These are phyloP conservation scores for Tridacna gigas DNA, from an alignment of 2,888 invertebrate species.

Conservation along the genomic window DNA sequence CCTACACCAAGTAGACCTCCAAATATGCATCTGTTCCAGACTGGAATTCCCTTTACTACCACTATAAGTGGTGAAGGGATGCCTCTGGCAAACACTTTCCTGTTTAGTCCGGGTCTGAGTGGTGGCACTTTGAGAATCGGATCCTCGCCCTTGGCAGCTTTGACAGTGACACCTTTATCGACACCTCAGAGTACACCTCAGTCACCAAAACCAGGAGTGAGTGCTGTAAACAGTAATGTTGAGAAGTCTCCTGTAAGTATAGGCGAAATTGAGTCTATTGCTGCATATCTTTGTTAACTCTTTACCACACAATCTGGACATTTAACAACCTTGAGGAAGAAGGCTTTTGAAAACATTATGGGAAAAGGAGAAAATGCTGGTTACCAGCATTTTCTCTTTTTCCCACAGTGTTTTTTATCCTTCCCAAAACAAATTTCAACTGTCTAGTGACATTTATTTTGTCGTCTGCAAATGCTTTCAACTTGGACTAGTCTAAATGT, in stretches of 20 bases:
- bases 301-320: no score
- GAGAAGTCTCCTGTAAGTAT: not conserved
- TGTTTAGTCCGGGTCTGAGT: conserved; percentile 54
- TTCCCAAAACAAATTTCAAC: no score
- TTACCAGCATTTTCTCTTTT: no score
- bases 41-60: conserved; percentile 3
- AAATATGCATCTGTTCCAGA: conserved; percentile 4
- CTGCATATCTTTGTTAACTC: no score
- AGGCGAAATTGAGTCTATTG: no score
- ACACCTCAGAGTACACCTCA: not conserved
- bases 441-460: no score
- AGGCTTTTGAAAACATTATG: no score
- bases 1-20: not conserved
- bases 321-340: no score
- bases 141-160: conserved; percentile 23
- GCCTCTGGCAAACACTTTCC: conserved; percentile 60
- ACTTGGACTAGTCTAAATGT: no score
- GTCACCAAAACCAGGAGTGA: conserved; percentile 8
- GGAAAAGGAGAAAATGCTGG: no score
- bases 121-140: conserved; percentile 49
- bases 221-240: not conserved
- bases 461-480: no score
- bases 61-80: not conserved
- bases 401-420: no score
- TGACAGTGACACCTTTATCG: not conserved